Evolutionary conservation across 2,888 invertebrate species (phyloP).

Genomic region (Acanthacorydalis orientalis): DNA sequence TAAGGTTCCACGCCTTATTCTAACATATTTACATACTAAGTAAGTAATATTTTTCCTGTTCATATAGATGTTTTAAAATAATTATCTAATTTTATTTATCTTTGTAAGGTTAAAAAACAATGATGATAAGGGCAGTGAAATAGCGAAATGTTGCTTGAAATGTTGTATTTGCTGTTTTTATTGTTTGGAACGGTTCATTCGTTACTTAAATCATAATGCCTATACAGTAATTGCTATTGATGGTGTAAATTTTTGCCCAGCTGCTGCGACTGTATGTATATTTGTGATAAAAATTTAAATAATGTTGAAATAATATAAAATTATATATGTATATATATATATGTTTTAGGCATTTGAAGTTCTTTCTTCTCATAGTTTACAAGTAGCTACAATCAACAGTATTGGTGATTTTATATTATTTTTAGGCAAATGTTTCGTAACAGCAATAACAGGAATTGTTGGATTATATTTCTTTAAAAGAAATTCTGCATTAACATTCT

Average conservation of each 20-base stretch:
- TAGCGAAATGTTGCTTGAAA: slow-evolving; percentile 56
- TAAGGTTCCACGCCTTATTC: slow-evolving; percentile 74
- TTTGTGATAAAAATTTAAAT: slow-evolving; percentile 4
- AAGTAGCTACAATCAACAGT: slow-evolving; percentile 83
- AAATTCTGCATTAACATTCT: slow-evolving; percentile 60
- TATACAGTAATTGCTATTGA: slow-evolving; percentile 89
- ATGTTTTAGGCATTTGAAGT: slow-evolving; percentile 65
- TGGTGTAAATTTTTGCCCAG: slow-evolving; percentile 78
- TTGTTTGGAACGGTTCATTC: slow-evolving; percentile 79
- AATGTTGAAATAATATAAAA: not conserved
- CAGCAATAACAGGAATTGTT: slow-evolving; percentile 63
- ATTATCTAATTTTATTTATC: slow-evolving; percentile 6
- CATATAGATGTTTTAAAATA: slow-evolving; percentile 1
- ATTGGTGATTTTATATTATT: slow-evolving; percentile 87
- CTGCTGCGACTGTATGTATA: slow-evolving; percentile 62
- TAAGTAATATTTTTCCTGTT: slow-evolving; percentile 30
- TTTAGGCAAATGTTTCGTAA: slow-evolving; percentile 70
- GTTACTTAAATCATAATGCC: slow-evolving; percentile 86
- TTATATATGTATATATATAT: slow-evolving; percentile 7
- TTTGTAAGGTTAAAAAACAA: slow-evolving; percentile 40
- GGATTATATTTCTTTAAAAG: slow-evolving; percentile 61
- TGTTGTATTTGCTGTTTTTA: slow-evolving; percentile 84
- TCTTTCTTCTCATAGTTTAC: slow-evolving; percentile 63
- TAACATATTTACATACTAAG: slow-evolving; percentile 82
- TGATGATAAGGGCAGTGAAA: slow-evolving; percentile 56